phyloP scores from a whole-genome alignment of 2,797 vertebrate genomes.

The Esox masquinongy region DNA sequence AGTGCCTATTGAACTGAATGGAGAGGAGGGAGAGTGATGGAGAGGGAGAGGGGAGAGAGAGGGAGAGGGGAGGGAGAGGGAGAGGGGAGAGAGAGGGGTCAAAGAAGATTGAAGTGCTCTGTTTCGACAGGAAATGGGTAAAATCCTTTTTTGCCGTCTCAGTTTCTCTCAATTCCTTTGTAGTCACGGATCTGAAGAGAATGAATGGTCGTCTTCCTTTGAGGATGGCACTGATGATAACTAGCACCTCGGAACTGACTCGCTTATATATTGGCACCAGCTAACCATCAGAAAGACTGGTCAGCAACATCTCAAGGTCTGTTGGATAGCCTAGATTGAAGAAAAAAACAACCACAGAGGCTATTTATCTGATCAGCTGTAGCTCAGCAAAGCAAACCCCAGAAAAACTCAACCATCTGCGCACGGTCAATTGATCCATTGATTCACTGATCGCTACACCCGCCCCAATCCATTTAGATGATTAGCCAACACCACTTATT shows the following conservation, averaged over 20 bases:
- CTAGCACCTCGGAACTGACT: too few relatives aligned
- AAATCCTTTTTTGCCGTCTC: too few relatives aligned
- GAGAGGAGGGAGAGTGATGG: slow-evolving; percentile 21
- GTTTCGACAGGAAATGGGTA: too few relatives aligned
- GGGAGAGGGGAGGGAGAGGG: neutral
- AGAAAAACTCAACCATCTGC: slow-evolving; percentile 59
- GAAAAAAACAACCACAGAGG: neutral
- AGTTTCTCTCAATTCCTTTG: too few relatives aligned
- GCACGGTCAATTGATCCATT: slow-evolving; percentile 63
- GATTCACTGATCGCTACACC: slow-evolving; percentile 62
- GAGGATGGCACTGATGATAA: neutral
- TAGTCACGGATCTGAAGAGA: too few relatives aligned
- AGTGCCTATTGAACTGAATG: neutral
- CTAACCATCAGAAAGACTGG: too few relatives aligned
- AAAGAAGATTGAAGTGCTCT: too few relatives aligned
- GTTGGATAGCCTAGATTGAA: too few relatives aligned
- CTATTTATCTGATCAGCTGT: neutral
- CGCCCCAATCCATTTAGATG: slow-evolving; percentile 62
- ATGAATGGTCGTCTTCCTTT: too few relatives aligned
- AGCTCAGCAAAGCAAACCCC: slow-evolving; percentile 14
- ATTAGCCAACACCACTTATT: slow-evolving; percentile 70
- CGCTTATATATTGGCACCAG: too few relatives aligned
- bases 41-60: too few relatives aligned
- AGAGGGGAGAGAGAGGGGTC: slow-evolving; percentile 17
- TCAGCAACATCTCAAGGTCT: too few relatives aligned